Conservation (phyloP, 2,113 vertebrate species). For the Cettia cetti region DNA sequence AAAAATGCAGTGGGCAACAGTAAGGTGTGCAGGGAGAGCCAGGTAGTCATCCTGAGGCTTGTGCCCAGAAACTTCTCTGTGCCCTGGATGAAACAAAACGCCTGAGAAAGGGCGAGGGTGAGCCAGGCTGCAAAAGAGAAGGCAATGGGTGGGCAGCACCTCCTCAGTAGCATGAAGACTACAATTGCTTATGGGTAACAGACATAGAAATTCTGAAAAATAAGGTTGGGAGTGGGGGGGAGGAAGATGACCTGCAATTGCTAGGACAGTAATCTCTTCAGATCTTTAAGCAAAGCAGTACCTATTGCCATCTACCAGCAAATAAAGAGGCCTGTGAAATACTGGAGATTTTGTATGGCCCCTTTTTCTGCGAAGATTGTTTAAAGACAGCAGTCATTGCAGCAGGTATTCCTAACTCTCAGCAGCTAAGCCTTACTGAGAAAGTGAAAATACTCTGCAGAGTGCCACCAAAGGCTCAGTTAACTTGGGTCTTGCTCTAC, state of each 20-base stretch:
- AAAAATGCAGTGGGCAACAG: background rate
- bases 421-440: background rate
- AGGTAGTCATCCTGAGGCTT: background rate
- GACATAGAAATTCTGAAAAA: background rate
- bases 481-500: background rate
- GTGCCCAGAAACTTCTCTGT: background rate
- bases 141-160: background rate
- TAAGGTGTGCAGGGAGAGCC: background rate
- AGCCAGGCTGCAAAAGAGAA: background rate
- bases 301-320: background rate
- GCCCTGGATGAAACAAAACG: background rate
- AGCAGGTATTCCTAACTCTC: background rate
- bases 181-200: background rate
- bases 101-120: background rate
- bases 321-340: background rate
- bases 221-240: background rate
- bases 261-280: background rate
- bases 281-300: background rate
- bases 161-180: background rate
- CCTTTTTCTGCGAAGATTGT: background rate
- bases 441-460: background rate
- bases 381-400: background rate
- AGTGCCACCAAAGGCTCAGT: background rate
- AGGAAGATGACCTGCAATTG: background rate
- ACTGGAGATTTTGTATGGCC: background rate